Percentiles rank a stretch among this genome's conserved stretches.
These are phyloP conservation scores for Rhinolophus ferrumequinum DNA, from an alignment of 2,113 vertebrate genomes.

Conservation along the genomic window DNA sequence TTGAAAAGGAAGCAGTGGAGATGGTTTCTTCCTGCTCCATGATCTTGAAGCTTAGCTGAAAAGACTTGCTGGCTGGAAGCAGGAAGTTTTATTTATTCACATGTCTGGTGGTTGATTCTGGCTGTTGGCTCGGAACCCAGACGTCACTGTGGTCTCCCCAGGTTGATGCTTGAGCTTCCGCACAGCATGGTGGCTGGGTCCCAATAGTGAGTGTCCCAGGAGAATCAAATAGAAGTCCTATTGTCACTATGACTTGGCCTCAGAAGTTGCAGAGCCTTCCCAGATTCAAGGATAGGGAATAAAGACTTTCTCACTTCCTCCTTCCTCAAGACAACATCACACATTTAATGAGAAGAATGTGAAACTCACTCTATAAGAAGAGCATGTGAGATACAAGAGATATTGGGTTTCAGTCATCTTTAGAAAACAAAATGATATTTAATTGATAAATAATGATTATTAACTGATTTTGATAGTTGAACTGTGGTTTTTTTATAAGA, in stretches of 20 bases:
- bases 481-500: not conserved
- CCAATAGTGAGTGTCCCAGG: not conserved
- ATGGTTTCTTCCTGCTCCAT: not conserved
- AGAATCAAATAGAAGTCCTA: not conserved
- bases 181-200: not conserved
- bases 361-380: not conserved
- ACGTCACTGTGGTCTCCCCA: not conserved
- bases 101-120: not conserved
- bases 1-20: not conserved
- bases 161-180: not conserved
- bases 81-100: not conserved
- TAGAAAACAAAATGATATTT: conserved; percentile 21
- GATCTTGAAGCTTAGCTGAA: not conserved
- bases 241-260: not conserved
- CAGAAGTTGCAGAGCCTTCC: not conserved
- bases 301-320: not conserved
- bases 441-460: not conserved
- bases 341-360: not conserved
- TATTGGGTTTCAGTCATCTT: not conserved
- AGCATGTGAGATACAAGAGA: not conserved
- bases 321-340: not conserved
- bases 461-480: not conserved
- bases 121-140: not conserved
- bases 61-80: not conserved
- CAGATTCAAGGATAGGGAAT: not conserved